These are phyloP conservation scores for Epirrhoe tristata DNA, from an alignment of 2,888 invertebrate species.

Conservation along the genomic window DNA sequence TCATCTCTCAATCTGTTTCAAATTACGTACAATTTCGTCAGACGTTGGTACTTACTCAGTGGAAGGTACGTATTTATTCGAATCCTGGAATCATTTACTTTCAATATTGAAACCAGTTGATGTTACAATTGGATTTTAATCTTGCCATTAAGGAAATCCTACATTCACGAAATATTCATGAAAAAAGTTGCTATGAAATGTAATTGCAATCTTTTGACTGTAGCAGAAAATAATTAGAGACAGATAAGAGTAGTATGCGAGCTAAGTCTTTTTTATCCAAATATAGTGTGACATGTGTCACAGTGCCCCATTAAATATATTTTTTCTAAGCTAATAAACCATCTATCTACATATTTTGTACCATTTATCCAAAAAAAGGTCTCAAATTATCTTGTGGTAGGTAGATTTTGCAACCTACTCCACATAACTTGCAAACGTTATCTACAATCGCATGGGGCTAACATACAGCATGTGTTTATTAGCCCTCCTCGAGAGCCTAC, in stretches of 20 bases:
- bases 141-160: neutral
- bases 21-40: conserved; percentile 41
- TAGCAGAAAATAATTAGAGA: no score
- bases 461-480: conserved; percentile 55
- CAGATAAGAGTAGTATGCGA: no score
- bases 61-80: conserved; percentile 29
- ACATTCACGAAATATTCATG: neutral
- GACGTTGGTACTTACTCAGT: conserved; percentile 27
- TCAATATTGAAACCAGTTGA: conserved; percentile 8
- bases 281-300: no score
- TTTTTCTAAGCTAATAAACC: no score
- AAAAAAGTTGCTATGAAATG: neutral
- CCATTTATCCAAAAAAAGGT: neutral
- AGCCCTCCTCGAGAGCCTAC: conserved; percentile 45
- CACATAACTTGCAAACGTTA: conserved; percentile 22
- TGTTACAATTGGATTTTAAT: neutral
- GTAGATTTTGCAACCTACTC: neutral
- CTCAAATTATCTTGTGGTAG: neutral
- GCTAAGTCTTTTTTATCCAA: no score
- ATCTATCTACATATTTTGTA: no score
- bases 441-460: conserved; percentile 37
- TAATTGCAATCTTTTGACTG: neutral
- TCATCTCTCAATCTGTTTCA: conserved; percentile 42
- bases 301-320: no score
- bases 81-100: conserved; percentile 26